Conservation (phyloP, 2,797 vertebrate genomes). For the Craterocephalus amniculus region DNA sequence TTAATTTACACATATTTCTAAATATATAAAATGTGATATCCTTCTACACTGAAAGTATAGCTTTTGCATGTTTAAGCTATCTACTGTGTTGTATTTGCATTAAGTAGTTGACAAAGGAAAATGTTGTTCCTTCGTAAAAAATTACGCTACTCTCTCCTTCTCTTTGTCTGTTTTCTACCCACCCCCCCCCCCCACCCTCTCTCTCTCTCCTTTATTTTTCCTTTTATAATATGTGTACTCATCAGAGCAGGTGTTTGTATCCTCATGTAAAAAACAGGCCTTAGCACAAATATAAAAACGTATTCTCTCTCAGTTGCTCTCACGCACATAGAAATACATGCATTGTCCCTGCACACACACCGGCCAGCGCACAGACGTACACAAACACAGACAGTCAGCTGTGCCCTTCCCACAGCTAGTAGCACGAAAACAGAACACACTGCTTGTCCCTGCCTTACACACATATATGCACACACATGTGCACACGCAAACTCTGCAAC, state of each 20-base stretch:
- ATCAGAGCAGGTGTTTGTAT: conserved; percentile 61
- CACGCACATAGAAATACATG: conserved; percentile 37
- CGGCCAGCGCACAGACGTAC: conserved; percentile 36
- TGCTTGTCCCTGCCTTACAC: conserved; percentile 63
- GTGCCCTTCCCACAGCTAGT: conserved; percentile 81
- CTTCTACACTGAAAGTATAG: not conserved
- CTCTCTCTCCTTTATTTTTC: conserved; percentile 42
- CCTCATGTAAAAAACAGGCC: conserved; percentile 39
- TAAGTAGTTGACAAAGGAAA: conserved; percentile 15
- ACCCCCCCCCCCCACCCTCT: conserved; percentile 1
- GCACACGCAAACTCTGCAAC: conserved; percentile 66
- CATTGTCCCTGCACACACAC: conserved; percentile 19
- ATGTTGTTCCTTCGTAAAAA: conserved; percentile 21
- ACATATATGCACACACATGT: conserved; percentile 45
- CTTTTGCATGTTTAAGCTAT: conserved; percentile 14
- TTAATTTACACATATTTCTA: no score
- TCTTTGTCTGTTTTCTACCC: conserved; percentile 11
- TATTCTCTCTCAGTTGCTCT: conserved; percentile 37
- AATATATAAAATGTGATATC: conserved; percentile 3
- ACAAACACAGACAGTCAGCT: conserved; percentile 77
- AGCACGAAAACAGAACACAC: conserved; percentile 80
- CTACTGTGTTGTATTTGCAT: conserved; percentile 15
- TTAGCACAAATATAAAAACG: conserved; percentile 51
- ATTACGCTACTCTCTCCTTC: conserved; percentile 7
- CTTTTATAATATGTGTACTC: conserved; percentile 46